phyloP scores from a whole-genome alignment of 2,113 vertebrate species.

The Albula glossodonta region DNA sequence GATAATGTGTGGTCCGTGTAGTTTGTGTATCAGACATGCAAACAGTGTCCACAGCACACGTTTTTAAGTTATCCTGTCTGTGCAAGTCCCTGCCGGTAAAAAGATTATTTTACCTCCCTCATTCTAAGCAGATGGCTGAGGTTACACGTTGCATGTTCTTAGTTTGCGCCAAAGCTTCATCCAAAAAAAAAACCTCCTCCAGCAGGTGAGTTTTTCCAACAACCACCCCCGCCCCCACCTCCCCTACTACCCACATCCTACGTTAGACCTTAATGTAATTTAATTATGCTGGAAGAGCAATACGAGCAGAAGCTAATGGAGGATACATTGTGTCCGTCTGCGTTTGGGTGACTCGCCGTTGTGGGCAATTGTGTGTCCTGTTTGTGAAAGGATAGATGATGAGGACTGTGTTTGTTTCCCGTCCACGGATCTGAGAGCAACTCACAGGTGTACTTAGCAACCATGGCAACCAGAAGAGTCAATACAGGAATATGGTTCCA shows the following conservation, averaged over 20 bases:
- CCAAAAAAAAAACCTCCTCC: background rate
- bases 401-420: no score
- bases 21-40: background rate
- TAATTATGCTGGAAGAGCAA: background rate
- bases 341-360: background rate
- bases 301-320: background rate
- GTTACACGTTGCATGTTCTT: background rate
- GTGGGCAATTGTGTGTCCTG: no score
- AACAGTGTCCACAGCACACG: background rate
- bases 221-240: no score
- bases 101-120: background rate
- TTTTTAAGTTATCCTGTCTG: background rate
- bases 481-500: conserved; percentile 16
- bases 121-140: background rate
- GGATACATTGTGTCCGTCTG: background rate
- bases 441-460: conserved; percentile 20
- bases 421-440: background rate
- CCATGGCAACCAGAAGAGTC: conserved; percentile 29
- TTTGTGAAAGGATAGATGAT: no score
- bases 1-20: no score
- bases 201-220: background rate
- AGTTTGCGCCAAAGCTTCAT: background rate
- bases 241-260: no score
- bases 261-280: background rate
- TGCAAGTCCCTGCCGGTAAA: no score